phyloP scores from a whole-genome alignment of 2,888 invertebrate genomes.

The Lapara coniferarum region DNA sequence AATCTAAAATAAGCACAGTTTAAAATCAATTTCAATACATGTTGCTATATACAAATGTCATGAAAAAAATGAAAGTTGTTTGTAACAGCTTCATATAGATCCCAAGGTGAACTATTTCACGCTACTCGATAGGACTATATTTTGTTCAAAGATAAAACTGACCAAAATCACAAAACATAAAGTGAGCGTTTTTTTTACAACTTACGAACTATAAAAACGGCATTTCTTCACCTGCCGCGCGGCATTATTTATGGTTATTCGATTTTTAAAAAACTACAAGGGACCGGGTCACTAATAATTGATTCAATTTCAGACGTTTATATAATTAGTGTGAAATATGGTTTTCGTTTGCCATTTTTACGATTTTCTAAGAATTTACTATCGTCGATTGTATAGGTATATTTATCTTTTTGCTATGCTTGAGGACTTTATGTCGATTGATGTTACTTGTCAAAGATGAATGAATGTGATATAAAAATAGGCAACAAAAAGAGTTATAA shows the following conservation, averaged over 20 bases:
- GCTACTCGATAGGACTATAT: conserved; percentile 69
- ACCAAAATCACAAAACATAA: conserved; percentile 79
- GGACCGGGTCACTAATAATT: conserved; percentile 60
- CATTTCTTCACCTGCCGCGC: conserved; percentile 75
- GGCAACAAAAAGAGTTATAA: too few species aligned
- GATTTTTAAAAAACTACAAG: conserved; percentile 42
- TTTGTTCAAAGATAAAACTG: conserved; percentile 77
- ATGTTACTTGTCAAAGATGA: background rate
- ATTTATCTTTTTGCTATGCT: background rate
- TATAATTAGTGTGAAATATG: conserved; percentile 80
- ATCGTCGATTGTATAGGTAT: conserved; percentile 10
- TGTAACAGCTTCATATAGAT: conserved; percentile 52
- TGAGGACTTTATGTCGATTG: too few species aligned
- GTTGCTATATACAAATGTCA: background rate
- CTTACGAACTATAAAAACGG: conserved; percentile 48
- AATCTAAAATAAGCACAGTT: too few species aligned
- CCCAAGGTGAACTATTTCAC: conserved; percentile 69
- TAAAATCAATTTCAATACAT: background rate
- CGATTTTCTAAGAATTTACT: conserved; percentile 25
- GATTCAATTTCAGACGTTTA: conserved; percentile 73
- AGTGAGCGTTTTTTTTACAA: conserved; percentile 67
- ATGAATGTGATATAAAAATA: background rate
- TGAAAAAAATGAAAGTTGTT: conserved; percentile 28
- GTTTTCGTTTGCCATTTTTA: conserved; percentile 49
- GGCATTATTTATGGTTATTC: conserved; percentile 75